Base-by-base conservation (phyloP, 2,797 vertebrate genomes). In the Epinephelus malabaricus region DNA sequence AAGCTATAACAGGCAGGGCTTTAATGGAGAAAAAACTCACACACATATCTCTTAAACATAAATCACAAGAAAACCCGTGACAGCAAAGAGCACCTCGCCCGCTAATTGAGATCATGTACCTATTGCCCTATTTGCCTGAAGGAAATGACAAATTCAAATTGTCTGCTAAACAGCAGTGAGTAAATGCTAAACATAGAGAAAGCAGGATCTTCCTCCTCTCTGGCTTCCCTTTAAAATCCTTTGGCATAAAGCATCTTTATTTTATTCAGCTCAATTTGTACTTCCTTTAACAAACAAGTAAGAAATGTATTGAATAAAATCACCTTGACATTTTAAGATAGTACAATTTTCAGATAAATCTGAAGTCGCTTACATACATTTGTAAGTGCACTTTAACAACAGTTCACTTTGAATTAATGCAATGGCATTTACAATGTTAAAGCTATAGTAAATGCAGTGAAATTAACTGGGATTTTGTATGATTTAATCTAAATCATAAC, bases 51-150 rank as follows among this genome's bases (percentile, higher is more conserved):
- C 49, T 56, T 82, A 14, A 62, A 62, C 50, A 78, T 88, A 65
- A 84, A 63, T 76, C 65, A 55, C 70, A 73, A 53, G 38, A 67
- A 43, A 61, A 76, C 78, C 67, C 49, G 62, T 78, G 74, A 83
- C 74, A 78, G 81, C 56, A 5, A 66, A 69, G 73, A 67, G 63
- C 79, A 62, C 40, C 40, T 27, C 54, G 34, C 64, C 49, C 6
- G 10, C 78, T 91, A 88, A 89, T 82, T 84, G 81, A 83, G 76
- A 88, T 90, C 76, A 73, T 84, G 81, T 79, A 77, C 76, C 65
- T 55, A 54, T 78, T 8, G 34, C 49, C 47, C 50, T 78, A 1
- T 79, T 86, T 71, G 78, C 78, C 72, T 82, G 25, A 54, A 86
- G 70, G 69, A 85, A 80, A 78, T 81, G 72, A 84, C 66, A 69